Base-by-base conservation (phyloP, 2,888 invertebrate genomes). In the Philaethria dido region DNA sequence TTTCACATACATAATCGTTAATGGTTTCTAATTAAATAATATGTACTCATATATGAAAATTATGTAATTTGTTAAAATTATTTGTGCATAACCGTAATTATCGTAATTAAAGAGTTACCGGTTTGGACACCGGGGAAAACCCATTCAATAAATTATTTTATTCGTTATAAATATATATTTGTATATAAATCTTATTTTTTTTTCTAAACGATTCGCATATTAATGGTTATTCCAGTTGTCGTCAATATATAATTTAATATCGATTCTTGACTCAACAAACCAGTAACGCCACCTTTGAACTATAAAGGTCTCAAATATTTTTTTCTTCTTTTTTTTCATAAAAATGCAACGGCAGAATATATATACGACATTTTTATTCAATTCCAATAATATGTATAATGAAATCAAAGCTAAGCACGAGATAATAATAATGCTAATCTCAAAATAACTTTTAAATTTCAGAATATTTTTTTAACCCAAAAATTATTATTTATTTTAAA, bases 201-300 rank as follows among this genome's bases (percentile, higher is more conserved):
- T 55, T 63, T 52, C n/a, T 9, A 47, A 42, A 50, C n/a, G 52
- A 59, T 65, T 57, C 44, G 44, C 65, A 45, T 65, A 50, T 67
- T 67, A 69, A 69, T 69, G 36, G 63, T 29, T 68, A 63, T 63
- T 42, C 36, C 60, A 66, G 70, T 75, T 76, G 71, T 74, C 72
- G 70, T 73, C 52, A 29, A 65, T 50, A 25, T 29, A 50, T 69
- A 62, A 60, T 70, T 68, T 81, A 80, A 80, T 80, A 81, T 84
- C 79, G 77, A 77, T 78, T 78, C 78, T 64, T 63, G 54, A 68
- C 78, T 80, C 73, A 83, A 74, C 63, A 79, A 86, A 89, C 88
- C 85, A 70, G 89, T 84, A 79, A 79, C 65, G 59, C 76, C 80
- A 89, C 86, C 89, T 89, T 84, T 89, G 89, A 88, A 87, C 89